phyloP scores from a whole-genome alignment of 2,113 vertebrate species.

The Nothocercus nigrocapillus region DNA sequence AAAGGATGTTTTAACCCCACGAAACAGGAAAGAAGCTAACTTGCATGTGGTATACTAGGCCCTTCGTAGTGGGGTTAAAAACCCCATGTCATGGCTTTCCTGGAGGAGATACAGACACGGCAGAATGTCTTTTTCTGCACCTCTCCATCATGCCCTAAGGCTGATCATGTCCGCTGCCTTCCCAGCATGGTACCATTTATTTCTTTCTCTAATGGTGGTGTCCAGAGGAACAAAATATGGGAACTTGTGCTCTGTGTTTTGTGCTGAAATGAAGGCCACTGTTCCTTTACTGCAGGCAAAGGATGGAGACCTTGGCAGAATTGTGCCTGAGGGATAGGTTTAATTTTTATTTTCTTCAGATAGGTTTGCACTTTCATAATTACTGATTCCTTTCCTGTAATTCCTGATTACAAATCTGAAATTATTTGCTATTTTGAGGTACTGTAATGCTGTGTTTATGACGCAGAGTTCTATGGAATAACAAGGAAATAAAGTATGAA shows the following conservation, averaged over 20 bases:
- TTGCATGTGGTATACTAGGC: background rate
- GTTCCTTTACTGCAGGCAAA: background rate
- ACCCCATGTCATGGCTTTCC: background rate
- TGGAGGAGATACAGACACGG: background rate
- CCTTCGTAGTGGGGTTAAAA: background rate
- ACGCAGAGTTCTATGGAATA: background rate
- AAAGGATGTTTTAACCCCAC: background rate
- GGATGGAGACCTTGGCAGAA: fast-evolving
- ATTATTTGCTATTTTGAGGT: background rate
- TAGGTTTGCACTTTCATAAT: background rate
- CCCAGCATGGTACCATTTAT: background rate
- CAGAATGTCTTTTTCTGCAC: background rate
- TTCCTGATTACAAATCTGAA: background rate
- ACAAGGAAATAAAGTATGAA: background rate
- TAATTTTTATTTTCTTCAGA: background rate
- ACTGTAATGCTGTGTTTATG: background rate
- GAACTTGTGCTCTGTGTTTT: background rate
- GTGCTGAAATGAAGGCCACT: background rate
- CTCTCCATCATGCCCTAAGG: background rate
- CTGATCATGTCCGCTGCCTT: background rate
- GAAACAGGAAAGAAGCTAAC: background rate
- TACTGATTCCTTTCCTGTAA: background rate
- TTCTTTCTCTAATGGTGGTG: background rate
- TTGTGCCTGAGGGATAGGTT: background rate
- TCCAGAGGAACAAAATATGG: background rate